Percentiles rank a stretch among this genome's conserved stretches.
Conservation (phyloP, 2,113 vertebrate genomes). For the Rousettus leschenaultii region DNA sequence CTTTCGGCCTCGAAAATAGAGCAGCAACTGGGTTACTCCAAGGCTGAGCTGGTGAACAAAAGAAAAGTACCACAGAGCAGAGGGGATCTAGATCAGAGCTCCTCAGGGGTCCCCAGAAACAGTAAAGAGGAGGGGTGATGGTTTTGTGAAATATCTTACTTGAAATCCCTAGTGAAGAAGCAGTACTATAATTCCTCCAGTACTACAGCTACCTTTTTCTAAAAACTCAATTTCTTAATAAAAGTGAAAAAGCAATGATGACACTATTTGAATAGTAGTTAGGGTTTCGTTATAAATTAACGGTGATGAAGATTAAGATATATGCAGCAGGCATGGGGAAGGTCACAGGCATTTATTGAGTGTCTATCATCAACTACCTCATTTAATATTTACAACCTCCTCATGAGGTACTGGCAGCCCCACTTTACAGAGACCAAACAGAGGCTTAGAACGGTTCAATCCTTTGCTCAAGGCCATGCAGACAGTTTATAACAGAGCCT, state of each 20-base stretch:
- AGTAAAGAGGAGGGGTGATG: background rate
- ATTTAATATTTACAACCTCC: background rate
- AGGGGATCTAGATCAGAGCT: background rate
- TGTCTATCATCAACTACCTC: background rate
- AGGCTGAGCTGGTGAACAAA: background rate
- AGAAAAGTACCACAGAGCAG: background rate
- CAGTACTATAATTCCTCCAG: background rate
- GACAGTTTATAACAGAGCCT: background rate
- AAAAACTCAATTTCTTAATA: background rate
- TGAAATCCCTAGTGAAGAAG: background rate
- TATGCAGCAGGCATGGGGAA: background rate
- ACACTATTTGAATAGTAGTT: background rate
- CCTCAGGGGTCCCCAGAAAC: background rate
- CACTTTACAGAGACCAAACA: background rate
- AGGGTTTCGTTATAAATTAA: background rate
- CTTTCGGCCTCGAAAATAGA: background rate
- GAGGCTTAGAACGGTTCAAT: background rate
- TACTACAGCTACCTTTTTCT: background rate
- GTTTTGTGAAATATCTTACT: background rate
- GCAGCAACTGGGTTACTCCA: background rate
- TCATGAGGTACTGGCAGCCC: background rate
- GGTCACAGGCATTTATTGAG: background rate
- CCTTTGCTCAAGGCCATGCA: background rate
- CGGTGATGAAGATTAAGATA: background rate
- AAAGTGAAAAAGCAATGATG: background rate